Evolutionary conservation across 2,888 invertebrate genomes (phyloP).

Genomic region (Spodoptera picta): DNA sequence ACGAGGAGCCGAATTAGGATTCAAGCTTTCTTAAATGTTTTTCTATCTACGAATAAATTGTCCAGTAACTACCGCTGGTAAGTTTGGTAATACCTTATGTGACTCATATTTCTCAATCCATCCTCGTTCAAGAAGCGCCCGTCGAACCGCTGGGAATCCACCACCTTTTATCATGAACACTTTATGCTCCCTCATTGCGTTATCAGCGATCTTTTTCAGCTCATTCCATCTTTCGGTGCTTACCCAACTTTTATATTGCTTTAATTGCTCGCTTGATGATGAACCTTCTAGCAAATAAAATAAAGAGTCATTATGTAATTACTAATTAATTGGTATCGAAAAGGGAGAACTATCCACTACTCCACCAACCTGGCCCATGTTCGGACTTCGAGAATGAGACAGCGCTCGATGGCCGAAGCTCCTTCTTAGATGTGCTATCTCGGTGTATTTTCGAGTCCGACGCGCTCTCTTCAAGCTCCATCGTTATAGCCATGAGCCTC

Average conservation of each 20-base stretch:
- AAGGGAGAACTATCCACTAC: neutral
- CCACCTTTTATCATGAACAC: conserved; percentile 92
- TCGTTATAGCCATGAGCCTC: conserved; percentile 84
- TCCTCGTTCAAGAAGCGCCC: conserved; percentile 91
- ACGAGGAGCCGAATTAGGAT: neutral
- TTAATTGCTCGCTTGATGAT: conserved; percentile 80
- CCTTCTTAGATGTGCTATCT: conserved; percentile 80
- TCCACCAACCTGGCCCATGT: conserved; percentile 77
- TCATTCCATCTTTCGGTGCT: conserved; percentile 90
- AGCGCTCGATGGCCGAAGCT: conserved; percentile 81
- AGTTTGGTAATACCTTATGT: conserved; percentile 73
- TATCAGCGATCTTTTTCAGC: conserved; percentile 90
- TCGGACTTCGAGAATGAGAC: conserved; percentile 83
- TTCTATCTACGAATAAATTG: conserved; percentile 21
- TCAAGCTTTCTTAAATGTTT: conserved; percentile 10
- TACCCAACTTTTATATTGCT: conserved; percentile 88
- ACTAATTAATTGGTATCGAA: neutral
- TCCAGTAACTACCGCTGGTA: conserved; percentile 34
- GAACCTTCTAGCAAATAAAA: conserved; percentile 61
- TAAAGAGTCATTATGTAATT: neutral
- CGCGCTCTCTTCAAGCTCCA: conserved; percentile 83
- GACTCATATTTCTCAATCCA: conserved; percentile 92
- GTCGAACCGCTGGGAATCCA: conserved; percentile 91
- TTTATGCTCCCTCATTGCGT: conserved; percentile 90
- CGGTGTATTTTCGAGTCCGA: conserved; percentile 85